Evolutionary conservation across 2,888 invertebrate species (phyloP).

Genomic region (Scaptomyza flava): DNA sequence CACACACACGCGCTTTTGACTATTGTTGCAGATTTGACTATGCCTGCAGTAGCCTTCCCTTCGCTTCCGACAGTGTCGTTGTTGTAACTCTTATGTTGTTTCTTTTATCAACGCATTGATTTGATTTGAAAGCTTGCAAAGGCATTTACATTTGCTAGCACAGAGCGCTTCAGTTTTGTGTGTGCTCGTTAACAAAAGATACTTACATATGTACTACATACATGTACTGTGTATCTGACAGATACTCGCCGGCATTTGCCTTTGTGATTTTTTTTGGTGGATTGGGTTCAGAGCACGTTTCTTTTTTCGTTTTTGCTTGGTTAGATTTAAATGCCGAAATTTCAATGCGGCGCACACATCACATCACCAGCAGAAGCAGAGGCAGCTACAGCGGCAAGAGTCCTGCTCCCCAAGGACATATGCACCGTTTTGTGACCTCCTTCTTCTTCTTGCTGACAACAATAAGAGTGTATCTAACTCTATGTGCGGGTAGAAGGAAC

Average conservation of each 20-base stretch:
- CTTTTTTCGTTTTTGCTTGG: constrained; percentile 61
- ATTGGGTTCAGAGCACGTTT: constrained; percentile 27
- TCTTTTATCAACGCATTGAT: constrained; percentile 63
- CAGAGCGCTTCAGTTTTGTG: constrained; percentile 27
- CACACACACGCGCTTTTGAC: background rate
- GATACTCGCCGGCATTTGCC: constrained; percentile 45
- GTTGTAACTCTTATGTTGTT: constrained; percentile 32
- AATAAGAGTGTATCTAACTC: constrained; percentile 42
- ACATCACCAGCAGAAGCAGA: constrained; percentile 18
- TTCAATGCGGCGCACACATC: constrained; percentile 75
- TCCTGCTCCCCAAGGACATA: constrained; percentile 24
- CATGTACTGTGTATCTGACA: constrained; percentile 44
- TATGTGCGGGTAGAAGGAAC: constrained; percentile 21
- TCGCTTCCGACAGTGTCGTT: background rate
- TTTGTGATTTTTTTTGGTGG: constrained; percentile 16
- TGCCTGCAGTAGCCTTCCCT: background rate
- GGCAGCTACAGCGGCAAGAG: background rate
- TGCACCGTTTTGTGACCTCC: constrained; percentile 18
- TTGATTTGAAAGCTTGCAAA: constrained; percentile 66
- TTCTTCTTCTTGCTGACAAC: constrained; percentile 1
- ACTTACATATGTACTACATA: constrained; percentile 64
- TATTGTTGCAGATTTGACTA: constrained; percentile 35
- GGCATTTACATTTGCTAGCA: constrained; percentile 71
- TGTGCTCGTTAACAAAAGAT: constrained; percentile 75
- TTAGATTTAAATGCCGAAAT: constrained; percentile 77